These are phyloP conservation scores for Phataginus tetradactyla DNA, from an alignment of 2,797 vertebrate genomes.

Conservation along the genomic window DNA sequence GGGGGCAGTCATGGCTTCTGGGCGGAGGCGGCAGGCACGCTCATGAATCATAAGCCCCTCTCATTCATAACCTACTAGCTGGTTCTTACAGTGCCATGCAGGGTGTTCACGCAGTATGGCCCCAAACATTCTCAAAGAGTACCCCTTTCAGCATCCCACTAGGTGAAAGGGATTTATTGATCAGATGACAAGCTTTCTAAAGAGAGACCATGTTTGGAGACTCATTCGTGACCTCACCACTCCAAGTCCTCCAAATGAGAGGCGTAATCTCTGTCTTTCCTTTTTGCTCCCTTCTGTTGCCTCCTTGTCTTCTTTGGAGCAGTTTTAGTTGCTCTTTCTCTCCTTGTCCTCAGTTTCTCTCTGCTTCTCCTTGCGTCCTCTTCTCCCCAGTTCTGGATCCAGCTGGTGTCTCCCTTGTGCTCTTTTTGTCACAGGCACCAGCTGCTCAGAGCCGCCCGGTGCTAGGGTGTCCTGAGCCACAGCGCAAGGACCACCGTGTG, in stretches of 20 bases:
- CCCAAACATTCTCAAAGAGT: background rate
- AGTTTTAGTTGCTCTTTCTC: background rate
- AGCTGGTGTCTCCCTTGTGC: background rate
- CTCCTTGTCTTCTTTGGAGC: background rate
- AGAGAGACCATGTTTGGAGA: background rate
- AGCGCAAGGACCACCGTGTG: background rate
- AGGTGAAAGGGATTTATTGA: background rate
- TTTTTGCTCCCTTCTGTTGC: background rate
- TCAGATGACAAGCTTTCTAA: background rate
- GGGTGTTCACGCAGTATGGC: rapidly evolving
- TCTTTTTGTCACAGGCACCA: background rate
- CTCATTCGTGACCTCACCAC: background rate
- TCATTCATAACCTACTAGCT: background rate
- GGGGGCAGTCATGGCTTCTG: constrained; percentile 9
- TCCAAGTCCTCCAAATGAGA: background rate
- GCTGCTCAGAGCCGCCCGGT: rapidly evolving
- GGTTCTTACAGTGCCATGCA: background rate
- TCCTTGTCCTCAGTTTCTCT: background rate
- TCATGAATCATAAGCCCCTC: constrained; percentile 63
- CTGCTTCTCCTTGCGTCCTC: background rate
- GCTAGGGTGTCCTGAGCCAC: background rate
- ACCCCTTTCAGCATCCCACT: background rate
- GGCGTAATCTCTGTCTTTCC: background rate
- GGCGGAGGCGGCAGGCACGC: background rate
- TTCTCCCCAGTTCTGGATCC: background rate